Conservation (phyloP, 2,888 invertebrate species). For the Yponomeuta cagnagella region DNA sequence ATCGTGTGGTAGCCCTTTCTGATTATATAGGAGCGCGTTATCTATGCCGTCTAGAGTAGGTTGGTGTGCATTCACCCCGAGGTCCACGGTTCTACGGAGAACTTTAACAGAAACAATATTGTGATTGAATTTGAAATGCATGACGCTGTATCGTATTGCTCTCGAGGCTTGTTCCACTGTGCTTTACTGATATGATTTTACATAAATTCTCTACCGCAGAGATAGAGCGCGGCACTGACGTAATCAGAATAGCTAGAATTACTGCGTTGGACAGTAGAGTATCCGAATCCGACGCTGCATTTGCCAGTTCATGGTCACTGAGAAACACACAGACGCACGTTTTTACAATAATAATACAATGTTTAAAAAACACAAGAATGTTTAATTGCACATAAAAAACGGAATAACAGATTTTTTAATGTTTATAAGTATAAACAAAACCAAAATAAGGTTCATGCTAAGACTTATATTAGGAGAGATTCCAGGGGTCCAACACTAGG, state of each 20-base stretch:
- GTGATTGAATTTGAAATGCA: slow-evolving; percentile 43
- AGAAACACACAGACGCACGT: too few relatives aligned
- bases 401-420: too few relatives aligned
- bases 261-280: background rate
- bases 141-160: slow-evolving; percentile 31
- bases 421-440: too few relatives aligned
- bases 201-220: background rate
- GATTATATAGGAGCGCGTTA: slow-evolving; percentile 16
- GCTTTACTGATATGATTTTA: background rate
- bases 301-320: too few relatives aligned
- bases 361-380: too few relatives aligned
- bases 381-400: too few relatives aligned
- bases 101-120: slow-evolving; percentile 27
- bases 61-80: slow-evolving; percentile 12
- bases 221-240: background rate
- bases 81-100: slow-evolving; percentile 15
- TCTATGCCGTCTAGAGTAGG: slow-evolving; percentile 8
- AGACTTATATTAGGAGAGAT: too few relatives aligned
- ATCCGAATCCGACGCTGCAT: too few relatives aligned
- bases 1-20: too few relatives aligned
- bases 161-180: background rate
- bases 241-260: background rate
- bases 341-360: too few relatives aligned
- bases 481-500: too few relatives aligned
- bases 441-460: too few relatives aligned